Percentiles rank a stretch among this genome's conserved stretches.
Conservation (phyloP, 2,888 invertebrate species). For the Achlya flavicornis region DNA sequence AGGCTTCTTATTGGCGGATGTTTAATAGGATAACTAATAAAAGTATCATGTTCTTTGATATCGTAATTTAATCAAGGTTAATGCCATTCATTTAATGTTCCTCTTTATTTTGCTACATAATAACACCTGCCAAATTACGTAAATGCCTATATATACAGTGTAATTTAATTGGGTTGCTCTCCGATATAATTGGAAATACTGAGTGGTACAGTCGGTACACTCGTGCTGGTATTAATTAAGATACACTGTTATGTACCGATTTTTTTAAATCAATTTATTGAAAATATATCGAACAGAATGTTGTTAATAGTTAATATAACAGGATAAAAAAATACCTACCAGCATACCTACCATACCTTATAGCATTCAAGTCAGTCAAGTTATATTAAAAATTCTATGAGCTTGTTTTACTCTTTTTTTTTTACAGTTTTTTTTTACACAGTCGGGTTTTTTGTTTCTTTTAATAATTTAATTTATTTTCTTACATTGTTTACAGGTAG, state of each 20-base stretch:
- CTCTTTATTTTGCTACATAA: not conserved
- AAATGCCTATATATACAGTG: slow-evolving; percentile 1
- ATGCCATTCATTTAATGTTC: slow-evolving; percentile 3
- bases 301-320: too few relatives aligned
- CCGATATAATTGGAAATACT: slow-evolving; percentile 6
- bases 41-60: slow-evolving; percentile 29
- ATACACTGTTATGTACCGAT: not conserved
- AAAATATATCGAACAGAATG: not conserved
- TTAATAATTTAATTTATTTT: too few relatives aligned
- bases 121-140: not conserved
- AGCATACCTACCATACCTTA: too few relatives aligned
- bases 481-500: too few relatives aligned
- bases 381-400: too few relatives aligned
- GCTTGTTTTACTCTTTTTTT: too few relatives aligned
- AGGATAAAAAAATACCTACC: too few relatives aligned
- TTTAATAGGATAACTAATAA: slow-evolving; percentile 40
- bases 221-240: not conserved
- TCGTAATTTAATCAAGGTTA: slow-evolving; percentile 12
- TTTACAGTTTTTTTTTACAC: too few relatives aligned
- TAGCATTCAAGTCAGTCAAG: too few relatives aligned
- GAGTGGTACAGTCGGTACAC: not conserved
- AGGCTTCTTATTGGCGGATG: slow-evolving; percentile 32
- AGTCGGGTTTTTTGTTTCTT: too few relatives aligned
- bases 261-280: not conserved
- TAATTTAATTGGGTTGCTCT: not conserved